Conservation (phyloP, 2,113 vertebrate genomes). For the Sinocyclocheilus grahami region DNA sequence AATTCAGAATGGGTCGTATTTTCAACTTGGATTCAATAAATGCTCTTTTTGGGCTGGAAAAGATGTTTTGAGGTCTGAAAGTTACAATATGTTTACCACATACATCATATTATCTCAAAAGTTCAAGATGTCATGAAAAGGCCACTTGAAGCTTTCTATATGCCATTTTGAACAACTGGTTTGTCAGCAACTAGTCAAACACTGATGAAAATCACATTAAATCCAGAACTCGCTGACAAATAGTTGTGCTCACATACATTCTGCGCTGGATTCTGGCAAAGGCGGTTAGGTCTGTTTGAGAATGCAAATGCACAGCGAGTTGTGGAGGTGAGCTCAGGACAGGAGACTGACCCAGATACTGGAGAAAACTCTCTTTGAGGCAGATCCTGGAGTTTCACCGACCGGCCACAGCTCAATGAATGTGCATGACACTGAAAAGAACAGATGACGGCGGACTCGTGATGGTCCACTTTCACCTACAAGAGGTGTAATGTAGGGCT, state of each 20-base stretch:
- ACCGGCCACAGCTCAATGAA: conserved; percentile 43
- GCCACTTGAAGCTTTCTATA: not conserved
- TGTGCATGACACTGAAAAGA: conserved; percentile 35
- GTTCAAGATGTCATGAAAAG: not conserved
- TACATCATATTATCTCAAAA: not conserved
- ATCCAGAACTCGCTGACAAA: not conserved
- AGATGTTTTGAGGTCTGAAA: not conserved
- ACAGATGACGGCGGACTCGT: conserved; percentile 33
- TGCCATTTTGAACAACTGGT: not conserved
- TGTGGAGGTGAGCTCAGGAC: conserved; percentile 52
- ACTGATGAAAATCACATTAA: not conserved
- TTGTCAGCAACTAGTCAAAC: conserved; percentile 16
- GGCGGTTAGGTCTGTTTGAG: conserved; percentile 20
- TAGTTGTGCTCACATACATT: not conserved
- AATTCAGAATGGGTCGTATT: not conserved
- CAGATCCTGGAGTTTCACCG: conserved; percentile 24
- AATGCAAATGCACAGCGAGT: conserved; percentile 28
- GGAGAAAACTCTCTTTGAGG: conserved; percentile 23
- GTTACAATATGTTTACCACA: not conserved
- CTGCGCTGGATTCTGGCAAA: conserved; percentile 3
- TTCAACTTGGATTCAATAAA: not conserved
- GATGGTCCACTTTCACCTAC: conserved; percentile 9
- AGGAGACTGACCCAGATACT: conserved; percentile 52
- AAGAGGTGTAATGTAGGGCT: conserved; percentile 3
- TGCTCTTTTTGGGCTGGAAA: not conserved